phyloP scores from a whole-genome alignment of 1,140 invertebrate genomes.

The Drosophila ogumai region DNA sequence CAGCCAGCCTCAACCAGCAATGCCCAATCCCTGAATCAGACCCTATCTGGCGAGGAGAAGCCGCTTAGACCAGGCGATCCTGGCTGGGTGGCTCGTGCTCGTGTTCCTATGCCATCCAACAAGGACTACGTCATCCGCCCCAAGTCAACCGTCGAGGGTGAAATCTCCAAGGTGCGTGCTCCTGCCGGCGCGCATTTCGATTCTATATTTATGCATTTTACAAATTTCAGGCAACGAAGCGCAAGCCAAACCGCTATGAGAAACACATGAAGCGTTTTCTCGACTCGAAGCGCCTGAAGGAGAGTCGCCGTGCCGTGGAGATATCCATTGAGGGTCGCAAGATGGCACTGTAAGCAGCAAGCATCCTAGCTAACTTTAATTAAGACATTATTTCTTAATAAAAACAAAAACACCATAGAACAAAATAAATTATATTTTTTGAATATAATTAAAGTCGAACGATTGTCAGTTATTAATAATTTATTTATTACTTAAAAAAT shows the following conservation, averaged over 20 bases:
- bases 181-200: not conserved
- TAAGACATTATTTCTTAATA: conserved; percentile 15
- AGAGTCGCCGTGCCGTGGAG: conserved; percentile 92
- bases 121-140: conserved; percentile 98
- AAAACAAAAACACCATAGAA: conserved; percentile 31
- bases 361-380: conserved; percentile 41
- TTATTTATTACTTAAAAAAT: too few species aligned
- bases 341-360: conserved; percentile 91
- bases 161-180: conserved; percentile 90
- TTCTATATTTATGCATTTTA: conserved; percentile 6
- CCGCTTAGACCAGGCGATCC: conserved; percentile 95
- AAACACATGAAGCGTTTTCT: conserved; percentile 96
- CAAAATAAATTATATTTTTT: conserved; percentile 58
- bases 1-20: conserved; percentile 84
- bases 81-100: conserved; percentile 96
- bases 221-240: conserved; percentile 89
- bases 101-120: conserved; percentile 97
- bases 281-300: conserved; percentile 92
- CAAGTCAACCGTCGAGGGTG: conserved; percentile 94
- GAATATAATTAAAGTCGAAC: conserved; percentile 36
- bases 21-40: conserved; percentile 87
- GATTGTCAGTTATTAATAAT: too few species aligned
- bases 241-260: conserved; percentile 94
- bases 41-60: conserved; percentile 71
- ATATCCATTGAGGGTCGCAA: conserved; percentile 98